Percentiles rank a stretch among this genome's conserved stretches.
These are phyloP conservation scores for Spheniscus humboldti DNA, from an alignment of 2,797 vertebrate species.

Conservation along the genomic window DNA sequence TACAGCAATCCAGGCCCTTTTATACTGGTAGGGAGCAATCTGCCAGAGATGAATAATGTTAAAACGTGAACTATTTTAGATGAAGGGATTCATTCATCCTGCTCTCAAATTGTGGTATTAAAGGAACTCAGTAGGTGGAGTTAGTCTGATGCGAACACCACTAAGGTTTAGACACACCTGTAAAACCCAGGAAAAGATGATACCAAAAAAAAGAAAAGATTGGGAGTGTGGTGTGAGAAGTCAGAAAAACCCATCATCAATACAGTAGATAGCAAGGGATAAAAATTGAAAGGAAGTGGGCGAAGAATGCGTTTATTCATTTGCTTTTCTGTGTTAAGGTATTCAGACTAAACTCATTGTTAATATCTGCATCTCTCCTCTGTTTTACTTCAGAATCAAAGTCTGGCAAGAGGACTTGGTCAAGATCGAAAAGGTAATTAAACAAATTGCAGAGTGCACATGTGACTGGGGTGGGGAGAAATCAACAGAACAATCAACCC, in stretches of 20 bases:
- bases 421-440: background rate
- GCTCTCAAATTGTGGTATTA: background rate
- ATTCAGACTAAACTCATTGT: background rate
- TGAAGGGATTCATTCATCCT: background rate
- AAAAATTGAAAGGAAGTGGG: background rate
- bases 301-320: accelerated
- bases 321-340: background rate
- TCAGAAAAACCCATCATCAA: background rate
- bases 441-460: background rate
- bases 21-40: background rate
- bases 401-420: background rate
- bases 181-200: background rate
- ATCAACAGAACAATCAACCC: background rate
- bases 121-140: background rate
- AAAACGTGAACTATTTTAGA: background rate
- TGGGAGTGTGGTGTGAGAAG: no score
- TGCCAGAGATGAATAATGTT: background rate
- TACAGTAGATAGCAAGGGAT: background rate
- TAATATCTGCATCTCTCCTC: background rate
- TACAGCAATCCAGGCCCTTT: background rate
- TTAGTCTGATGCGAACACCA: background rate
- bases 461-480: background rate
- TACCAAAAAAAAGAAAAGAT: background rate
- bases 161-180: background rate
- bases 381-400: background rate